phyloP scores from a whole-genome alignment of 1,140 invertebrate genomes.

The Octopus sinensis region DNA sequence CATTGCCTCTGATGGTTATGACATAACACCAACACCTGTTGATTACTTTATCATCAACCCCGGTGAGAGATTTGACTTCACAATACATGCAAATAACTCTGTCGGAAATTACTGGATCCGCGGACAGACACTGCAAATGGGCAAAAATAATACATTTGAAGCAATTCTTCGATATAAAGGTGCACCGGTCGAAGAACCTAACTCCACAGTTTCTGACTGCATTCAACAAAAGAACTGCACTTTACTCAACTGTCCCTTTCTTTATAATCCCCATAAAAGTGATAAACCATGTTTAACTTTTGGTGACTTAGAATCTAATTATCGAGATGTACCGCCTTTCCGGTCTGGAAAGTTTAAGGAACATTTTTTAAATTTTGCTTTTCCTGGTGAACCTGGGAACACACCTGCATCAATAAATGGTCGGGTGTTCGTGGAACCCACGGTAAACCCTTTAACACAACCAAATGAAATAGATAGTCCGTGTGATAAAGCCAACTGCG shows the following conservation, averaged over 20 bases:
- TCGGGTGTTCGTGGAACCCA: slow-evolving; percentile 17
- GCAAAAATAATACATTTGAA: slow-evolving; percentile 23
- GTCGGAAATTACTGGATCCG: slow-evolving; percentile 76
- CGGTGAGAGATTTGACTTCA: slow-evolving; percentile 82
- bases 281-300: slow-evolving; percentile 22
- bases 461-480: slow-evolving; percentile 11
- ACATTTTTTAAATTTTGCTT: slow-evolving; percentile 33
- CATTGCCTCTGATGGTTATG: slow-evolving; percentile 76
- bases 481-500: slow-evolving; percentile 23
- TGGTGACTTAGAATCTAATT: slow-evolving; percentile 20
- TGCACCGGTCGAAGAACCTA: not conserved
- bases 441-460: slow-evolving; percentile 17
- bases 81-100: slow-evolving; percentile 66
- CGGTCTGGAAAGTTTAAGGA: slow-evolving; percentile 13
- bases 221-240: slow-evolving; percentile 14
- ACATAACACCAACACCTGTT: slow-evolving; percentile 69
- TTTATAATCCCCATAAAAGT: slow-evolving; percentile 17
- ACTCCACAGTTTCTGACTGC: slow-evolving; percentile 16
- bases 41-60: slow-evolving; percentile 41
- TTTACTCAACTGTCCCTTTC: slow-evolving; percentile 33
- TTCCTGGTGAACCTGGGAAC: slow-evolving; percentile 24
- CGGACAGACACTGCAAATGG: slow-evolving; percentile 46
- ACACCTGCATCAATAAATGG: slow-evolving; percentile 32
- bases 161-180: slow-evolving; percentile 20
- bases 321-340: not conserved